Percentiles rank a stretch among this genome's conserved stretches.
Conservation (phyloP, 2,888 invertebrate species). For the Luperina nickerlii region DNA sequence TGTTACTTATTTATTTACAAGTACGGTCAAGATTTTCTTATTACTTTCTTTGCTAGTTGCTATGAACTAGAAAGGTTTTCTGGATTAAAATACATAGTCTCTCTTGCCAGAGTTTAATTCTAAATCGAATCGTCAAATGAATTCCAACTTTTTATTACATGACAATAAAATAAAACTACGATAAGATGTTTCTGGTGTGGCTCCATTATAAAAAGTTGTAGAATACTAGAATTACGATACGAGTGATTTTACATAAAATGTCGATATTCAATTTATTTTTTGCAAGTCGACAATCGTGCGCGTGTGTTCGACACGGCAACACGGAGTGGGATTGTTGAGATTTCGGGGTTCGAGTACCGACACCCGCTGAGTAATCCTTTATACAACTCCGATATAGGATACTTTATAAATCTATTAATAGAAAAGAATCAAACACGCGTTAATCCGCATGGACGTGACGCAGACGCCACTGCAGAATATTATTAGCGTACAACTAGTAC, state of each 20-base stretch:
- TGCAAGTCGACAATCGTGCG: slow-evolving; percentile 52
- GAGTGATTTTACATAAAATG: slow-evolving; percentile 48
- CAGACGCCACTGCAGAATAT: slow-evolving; percentile 76
- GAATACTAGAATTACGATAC: slow-evolving; percentile 52
- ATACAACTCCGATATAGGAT: slow-evolving; percentile 76
- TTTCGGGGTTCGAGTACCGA: slow-evolving; percentile 69
- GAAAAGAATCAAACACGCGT: slow-evolving; percentile 83
- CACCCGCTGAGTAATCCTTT: slow-evolving; percentile 81
- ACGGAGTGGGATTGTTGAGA: slow-evolving; percentile 56
- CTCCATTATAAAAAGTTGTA: slow-evolving; percentile 34
- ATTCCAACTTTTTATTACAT: slow-evolving; percentile 31
- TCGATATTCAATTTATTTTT: slow-evolving; percentile 56
- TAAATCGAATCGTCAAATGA: slow-evolving; percentile 29
- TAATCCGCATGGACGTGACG: slow-evolving; percentile 82
- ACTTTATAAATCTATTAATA: slow-evolving; percentile 83
- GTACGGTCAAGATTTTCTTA: slow-evolving; percentile 8
- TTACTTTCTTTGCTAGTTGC: slow-evolving; percentile 4
- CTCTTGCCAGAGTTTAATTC: slow-evolving; percentile 2
- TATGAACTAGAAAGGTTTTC: neutral
- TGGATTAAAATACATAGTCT: neutral
- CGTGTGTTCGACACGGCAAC: slow-evolving; percentile 57
- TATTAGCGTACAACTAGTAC: slow-evolving; percentile 66
- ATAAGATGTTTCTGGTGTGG: slow-evolving; percentile 31
- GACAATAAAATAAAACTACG: slow-evolving; percentile 49
- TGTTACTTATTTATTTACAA: slow-evolving; percentile 26